phyloP scores from a whole-genome alignment of 1,140 invertebrate species.

The Anoplophora glabripennis region DNA sequence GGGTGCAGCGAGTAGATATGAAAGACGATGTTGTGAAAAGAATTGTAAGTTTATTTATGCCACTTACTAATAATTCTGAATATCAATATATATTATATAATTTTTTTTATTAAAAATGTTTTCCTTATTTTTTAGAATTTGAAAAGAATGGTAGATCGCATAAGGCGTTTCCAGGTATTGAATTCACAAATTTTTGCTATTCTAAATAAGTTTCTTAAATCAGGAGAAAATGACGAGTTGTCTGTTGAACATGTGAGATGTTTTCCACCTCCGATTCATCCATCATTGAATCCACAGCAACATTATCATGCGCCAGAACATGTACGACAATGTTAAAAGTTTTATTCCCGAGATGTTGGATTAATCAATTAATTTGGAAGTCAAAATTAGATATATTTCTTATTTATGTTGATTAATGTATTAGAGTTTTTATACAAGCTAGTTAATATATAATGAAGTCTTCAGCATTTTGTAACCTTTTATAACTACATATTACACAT shows the following conservation, averaged over 20 bases:
- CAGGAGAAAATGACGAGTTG: slow-evolving; percentile 76
- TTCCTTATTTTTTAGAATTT: slow-evolving; percentile 77
- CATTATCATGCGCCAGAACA: slow-evolving; percentile 63
- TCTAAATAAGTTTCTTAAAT: slow-evolving; percentile 92
- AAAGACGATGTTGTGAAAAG: slow-evolving; percentile 95
- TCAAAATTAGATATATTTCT: not conserved
- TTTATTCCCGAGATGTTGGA: not conserved
- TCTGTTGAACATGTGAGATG: slow-evolving; percentile 95
- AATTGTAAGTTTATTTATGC: slow-evolving; percentile 74
- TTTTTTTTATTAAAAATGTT: too few relatives aligned
- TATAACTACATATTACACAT: slow-evolving; percentile 10
- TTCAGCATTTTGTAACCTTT: slow-evolving; percentile 25
- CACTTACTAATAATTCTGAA: too few relatives aligned
- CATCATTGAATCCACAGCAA: slow-evolving; percentile 57
- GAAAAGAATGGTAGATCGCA: slow-evolving; percentile 96
- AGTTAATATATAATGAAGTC: too few relatives aligned
- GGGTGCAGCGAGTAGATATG: slow-evolving; percentile 94
- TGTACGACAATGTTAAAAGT: slow-evolving; percentile 49
- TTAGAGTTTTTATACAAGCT: too few relatives aligned
- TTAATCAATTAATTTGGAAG: not conserved
- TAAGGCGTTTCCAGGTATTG: slow-evolving; percentile 94
- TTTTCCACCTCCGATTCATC: slow-evolving; percentile 92
- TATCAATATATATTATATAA: too few relatives aligned
- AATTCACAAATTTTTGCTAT: slow-evolving; percentile 99
- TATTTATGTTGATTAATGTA: too few relatives aligned